Evolutionary conservation across 2,888 invertebrate genomes (phyloP), one percentile per base, ranked within the genome.

Genomic region (Eudemis profundana): DNA sequence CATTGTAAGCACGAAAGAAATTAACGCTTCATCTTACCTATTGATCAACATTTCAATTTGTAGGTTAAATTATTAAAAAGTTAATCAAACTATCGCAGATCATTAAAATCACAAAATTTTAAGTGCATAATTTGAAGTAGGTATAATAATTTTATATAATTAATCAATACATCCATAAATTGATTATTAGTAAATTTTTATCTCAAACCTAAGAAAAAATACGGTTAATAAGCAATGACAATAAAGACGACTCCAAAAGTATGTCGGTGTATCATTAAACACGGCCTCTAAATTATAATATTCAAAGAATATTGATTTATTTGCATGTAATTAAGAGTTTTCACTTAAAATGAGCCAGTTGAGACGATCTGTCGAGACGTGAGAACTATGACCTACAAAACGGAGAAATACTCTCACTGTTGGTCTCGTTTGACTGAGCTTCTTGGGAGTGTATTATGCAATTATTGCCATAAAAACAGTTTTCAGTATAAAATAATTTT

Each of bases 341-440:
- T 89, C 86, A 81, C 87, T 84, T 77, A 76, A 61, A 69, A 60
- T 56, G 54, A 29, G 21, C n/a, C 72, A 75, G 73, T 81, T 80
- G 76, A 82, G 80, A 74, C 70, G 59, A 49, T 61, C 42, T 54
- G 66, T 51, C 67, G 54, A 49, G 47, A 72, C 75, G 77, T 74
- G 81, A 75, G 83, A 84, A 78, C 81, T 76, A 73, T 79, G 89
- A 86, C 91, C 91, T 83, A 90, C 84, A 81, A 86, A 86, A 75
- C 68, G 68, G 74, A 79, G 82, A 81, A 82, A 84, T 81, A 89
- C 90, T 90, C 90, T 90, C 90, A 87, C 90, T 89, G 82, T 80
- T 76, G 69, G 68, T 63, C 63, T 68, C 70, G 66, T 78, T 74
- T 76, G 74, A 74, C 74, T 76, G 75, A 68, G 51, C 64, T 69